Base-by-base conservation (phyloP, 2,888 invertebrate species). In the Notodonta ziczac region DNA sequence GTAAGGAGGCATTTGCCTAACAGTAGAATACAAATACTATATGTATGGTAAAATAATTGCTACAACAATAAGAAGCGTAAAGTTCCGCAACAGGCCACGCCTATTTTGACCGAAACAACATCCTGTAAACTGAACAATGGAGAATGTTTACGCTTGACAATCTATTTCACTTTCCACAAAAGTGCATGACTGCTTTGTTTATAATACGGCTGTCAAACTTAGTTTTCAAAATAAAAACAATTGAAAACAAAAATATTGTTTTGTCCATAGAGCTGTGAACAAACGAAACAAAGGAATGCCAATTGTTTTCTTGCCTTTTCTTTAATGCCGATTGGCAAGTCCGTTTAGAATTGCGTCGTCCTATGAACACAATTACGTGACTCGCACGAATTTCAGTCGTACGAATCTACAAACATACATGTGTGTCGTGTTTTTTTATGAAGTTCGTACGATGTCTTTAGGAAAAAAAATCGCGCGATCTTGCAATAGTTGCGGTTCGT, bases 111-210 rank as follows among this genome's bases (percentile, higher is more conserved):
- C 46, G n/a, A 5, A 46, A 46, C 46, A 46, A 46, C 5, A n/a
- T n/a, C n/a, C 46, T 13, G 46, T n/a, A 46, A 46, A n/a, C 13
- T 46, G n/a, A 46, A 46, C 52, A 52, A 52, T 35, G 32, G 24
- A 24, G 12, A 52, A 32, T 52, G 50, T 52, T 52, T 32, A 52
- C 12, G 52, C 52, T 32, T 52, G 32, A 52, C 32, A 32, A 52
- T 52, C 13, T 52, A 52, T 52, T 52, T 52, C 52, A 52, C 52
- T 32, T 24, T 32, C 32, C 12, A 32, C 32, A 52, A 32, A 50
- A 50, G 50, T 16, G 3, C 32, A 52, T 7, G 4, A 52, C 7
- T 13, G 24, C 52, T 52, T 52, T 52, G 52, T 51, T 10, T 5
- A 51, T 12, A 52, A 9, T 24, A 52, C 52, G 32, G 52, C 13